A percentile compares a stretch with the other conserved stretches of the same genome.
phyloP scores from a whole-genome alignment of 2,888 invertebrate genomes.

The Brachyptera risi region DNA sequence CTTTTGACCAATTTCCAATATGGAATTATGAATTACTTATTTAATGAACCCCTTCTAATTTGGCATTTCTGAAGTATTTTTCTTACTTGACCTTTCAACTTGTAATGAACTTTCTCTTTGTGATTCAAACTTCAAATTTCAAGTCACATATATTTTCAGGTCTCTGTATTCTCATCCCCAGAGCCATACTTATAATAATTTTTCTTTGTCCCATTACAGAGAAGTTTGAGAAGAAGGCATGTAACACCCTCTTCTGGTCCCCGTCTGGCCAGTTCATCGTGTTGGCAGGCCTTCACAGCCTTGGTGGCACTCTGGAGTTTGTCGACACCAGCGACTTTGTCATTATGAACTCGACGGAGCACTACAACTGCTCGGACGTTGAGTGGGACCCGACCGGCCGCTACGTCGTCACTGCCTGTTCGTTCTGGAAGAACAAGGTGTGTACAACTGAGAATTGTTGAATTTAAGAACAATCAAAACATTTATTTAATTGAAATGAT shows the following conservation, averaged over 20 bases:
- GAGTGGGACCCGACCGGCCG: slow-evolving; percentile 99
- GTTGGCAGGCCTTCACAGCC: slow-evolving; percentile 78
- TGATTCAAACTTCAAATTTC: too few relatives aligned
- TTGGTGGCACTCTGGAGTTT: slow-evolving; percentile 89
- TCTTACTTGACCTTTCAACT: too few relatives aligned
- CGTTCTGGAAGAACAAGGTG: slow-evolving; percentile 93
- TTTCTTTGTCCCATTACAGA: slow-evolving; percentile 43
- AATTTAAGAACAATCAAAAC: too few relatives aligned
- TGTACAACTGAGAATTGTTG: background rate
- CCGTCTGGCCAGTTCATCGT: slow-evolving; percentile 94
- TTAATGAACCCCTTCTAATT: too few relatives aligned
- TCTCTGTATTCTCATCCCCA: too few relatives aligned
- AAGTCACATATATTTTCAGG: too few relatives aligned
- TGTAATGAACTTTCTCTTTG: too few relatives aligned
- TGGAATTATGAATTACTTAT: too few relatives aligned
- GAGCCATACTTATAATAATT: too few relatives aligned
- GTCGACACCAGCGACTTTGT: slow-evolving; percentile 94
- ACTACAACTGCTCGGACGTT: slow-evolving; percentile 90
- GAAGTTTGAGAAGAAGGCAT: slow-evolving; percentile 73
- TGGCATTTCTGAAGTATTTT: too few relatives aligned
- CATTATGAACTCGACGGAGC: slow-evolving; percentile 90
- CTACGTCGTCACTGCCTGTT: slow-evolving; percentile 92
- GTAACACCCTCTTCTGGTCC: slow-evolving; percentile 90
- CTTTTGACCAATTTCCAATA: too few relatives aligned
- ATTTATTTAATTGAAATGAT: too few relatives aligned